Evolutionary conservation across 2,113 vertebrate genomes (phyloP), one percentile per base, ranked within the genome.

Genomic region (Progne subis): DNA sequence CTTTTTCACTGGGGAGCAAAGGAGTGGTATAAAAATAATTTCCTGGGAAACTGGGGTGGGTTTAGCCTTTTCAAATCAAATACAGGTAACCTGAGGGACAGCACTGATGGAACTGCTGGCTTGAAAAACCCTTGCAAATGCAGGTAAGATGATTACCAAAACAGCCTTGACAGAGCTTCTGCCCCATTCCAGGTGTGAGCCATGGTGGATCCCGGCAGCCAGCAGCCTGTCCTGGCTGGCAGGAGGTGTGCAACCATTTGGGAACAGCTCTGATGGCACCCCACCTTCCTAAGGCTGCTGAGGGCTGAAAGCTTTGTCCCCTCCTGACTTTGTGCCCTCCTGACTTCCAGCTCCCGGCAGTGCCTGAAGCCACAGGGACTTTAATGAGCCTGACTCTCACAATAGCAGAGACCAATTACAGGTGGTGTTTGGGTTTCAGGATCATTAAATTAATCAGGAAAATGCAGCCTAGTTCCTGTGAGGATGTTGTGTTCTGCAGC

Each of bases 371-470:
- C 43, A 13, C 34, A 28, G 76, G 67, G 53, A 20, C 18, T 92
- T 76, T 90, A 92, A 90, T 93, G 82, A 95, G 50, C 41, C 67
- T 93, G 78, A 52, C 59, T 90, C 31, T 82, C 71, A 59, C 71
- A 46, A 24, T 0, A 67, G 64, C 11, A 4, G 47, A 63, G 76
- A 39, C 5, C 88, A 93, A 88, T 95, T 93, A 86, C 14, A 92
- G 63, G 32, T 2, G 1, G 26, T 74, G 86, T 83, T 93, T 86
- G 43, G 47, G 31, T 90, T 94, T 88, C 86, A 90, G 76, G 64
- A 75, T 92, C 76, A 83, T 96, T 94, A 94, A 78, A 86, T 93
- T 77, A 14, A 81, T 86, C 60, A 77, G 59, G 47, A 63, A 92
- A 94, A 47, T 25, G 47, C 64, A 88, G 65, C 52, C 34, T 32